A percentile compares a stretch with the other conserved stretches of the same genome.
Evolutionary conservation across 2,888 invertebrate species (phyloP).

Genomic region (Nasonia oneida): DNA sequence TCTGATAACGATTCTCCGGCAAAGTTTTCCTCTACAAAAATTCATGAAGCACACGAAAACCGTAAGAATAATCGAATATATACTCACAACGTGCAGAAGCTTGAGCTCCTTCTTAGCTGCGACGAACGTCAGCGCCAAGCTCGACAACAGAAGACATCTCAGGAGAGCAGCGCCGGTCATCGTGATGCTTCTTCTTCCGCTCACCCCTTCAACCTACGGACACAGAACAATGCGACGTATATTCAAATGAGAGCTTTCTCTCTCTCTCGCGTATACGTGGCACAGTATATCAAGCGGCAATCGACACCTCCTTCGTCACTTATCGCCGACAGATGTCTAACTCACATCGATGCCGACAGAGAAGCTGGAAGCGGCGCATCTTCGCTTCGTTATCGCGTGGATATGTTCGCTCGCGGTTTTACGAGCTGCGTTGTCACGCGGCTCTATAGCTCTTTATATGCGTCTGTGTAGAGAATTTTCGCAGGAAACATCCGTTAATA

Average conservation of each 20-base stretch:
- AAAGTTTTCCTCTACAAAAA: background rate
- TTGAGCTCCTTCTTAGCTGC: constrained; percentile 63
- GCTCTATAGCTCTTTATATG: background rate
- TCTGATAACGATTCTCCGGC: no score
- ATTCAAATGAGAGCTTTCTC: background rate
- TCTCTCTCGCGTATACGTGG: background rate
- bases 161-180: background rate
- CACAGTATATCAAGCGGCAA: background rate
- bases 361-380: background rate
- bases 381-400: constrained; percentile 10
- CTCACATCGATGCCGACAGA: background rate
- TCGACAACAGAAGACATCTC: background rate
- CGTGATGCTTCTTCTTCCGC: background rate
- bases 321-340: background rate
- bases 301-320: background rate
- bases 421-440: background rate
- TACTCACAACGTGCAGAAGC: constrained; percentile 69
- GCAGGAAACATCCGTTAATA: no score
- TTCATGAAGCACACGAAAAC: background rate
- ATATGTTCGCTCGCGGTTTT: constrained; percentile 8
- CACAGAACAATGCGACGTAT: background rate
- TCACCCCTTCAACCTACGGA: no score
- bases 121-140: background rate
- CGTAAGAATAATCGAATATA: background rate
- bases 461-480: background rate